Percentiles rank a stretch among this genome's conserved stretches.
Conservation (phyloP, 2,797 vertebrate species). For the Lepilemur septentrionalis region DNA sequence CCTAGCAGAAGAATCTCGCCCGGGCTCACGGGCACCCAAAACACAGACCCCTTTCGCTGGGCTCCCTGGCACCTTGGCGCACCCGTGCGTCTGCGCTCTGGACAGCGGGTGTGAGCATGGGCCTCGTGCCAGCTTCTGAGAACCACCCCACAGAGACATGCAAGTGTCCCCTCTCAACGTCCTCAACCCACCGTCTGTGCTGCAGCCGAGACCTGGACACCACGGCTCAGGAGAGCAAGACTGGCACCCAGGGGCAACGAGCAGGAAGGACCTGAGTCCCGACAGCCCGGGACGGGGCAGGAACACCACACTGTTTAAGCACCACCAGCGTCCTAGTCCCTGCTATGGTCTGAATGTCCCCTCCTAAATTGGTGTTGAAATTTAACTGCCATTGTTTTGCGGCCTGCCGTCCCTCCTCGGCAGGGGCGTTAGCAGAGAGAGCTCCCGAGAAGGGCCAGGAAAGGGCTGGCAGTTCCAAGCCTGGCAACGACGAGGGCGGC, state of each 20-base stretch:
- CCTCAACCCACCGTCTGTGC: background rate
- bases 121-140: background rate
- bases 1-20: rapidly evolving
- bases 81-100: too few species aligned
- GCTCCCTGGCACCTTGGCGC: background rate
- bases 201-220: background rate
- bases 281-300: rapidly evolving
- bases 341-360: background rate
- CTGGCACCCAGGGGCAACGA: rapidly evolving
- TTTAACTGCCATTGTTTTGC: background rate
- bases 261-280: background rate
- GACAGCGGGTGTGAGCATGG: background rate
- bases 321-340: background rate
- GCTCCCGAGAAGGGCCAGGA: background rate
- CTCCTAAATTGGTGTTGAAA: background rate
- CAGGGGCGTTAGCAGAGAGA: background rate
- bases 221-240: background rate
- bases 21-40: background rate
- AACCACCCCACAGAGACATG: background rate
- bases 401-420: rapidly evolving
- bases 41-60: too few species aligned
- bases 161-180: background rate
- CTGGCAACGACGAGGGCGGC: rapidly evolving
- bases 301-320: too few species aligned
- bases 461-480: rapidly evolving